phyloP scores from a whole-genome alignment of 2,888 invertebrate species.

The Glaucopsyche alexis region DNA sequence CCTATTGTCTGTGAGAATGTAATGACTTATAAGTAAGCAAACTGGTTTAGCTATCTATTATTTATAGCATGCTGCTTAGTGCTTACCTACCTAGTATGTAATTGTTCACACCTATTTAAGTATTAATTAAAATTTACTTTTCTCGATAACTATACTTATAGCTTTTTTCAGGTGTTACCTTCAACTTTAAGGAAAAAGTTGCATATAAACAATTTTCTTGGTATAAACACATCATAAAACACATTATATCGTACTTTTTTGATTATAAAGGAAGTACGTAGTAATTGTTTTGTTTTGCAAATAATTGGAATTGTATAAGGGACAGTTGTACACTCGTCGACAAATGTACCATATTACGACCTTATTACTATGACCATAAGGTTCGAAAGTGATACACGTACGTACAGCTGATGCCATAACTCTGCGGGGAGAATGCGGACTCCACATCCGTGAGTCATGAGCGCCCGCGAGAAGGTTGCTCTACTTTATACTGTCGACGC shows the following conservation, averaged over 20 bases:
- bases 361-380: background rate
- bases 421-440: slow-evolving; percentile 46
- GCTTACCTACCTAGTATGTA: slow-evolving; percentile 1
- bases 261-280: background rate
- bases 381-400: slow-evolving; percentile 21
- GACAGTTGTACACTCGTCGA: background rate
- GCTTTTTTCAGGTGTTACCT: background rate
- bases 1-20: slow-evolving; percentile 11
- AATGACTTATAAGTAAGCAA: slow-evolving; percentile 2
- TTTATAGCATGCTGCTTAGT: background rate
- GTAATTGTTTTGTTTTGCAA: slow-evolving; percentile 10
- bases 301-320: slow-evolving; percentile 9
- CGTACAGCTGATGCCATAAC: slow-evolving; percentile 35
- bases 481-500: slow-evolving; percentile 49
- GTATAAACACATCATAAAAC: background rate
- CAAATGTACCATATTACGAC: background rate
- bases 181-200: background rate
- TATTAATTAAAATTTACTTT: background rate
- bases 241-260: no score
- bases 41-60: background rate
- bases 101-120: background rate
- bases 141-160: background rate
- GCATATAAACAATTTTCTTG: no score
- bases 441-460: slow-evolving; percentile 46
- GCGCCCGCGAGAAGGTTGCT: slow-evolving; percentile 53